Base-by-base conservation (phyloP, 2,797 vertebrate species). In the Cetoscarus ocellatus region DNA sequence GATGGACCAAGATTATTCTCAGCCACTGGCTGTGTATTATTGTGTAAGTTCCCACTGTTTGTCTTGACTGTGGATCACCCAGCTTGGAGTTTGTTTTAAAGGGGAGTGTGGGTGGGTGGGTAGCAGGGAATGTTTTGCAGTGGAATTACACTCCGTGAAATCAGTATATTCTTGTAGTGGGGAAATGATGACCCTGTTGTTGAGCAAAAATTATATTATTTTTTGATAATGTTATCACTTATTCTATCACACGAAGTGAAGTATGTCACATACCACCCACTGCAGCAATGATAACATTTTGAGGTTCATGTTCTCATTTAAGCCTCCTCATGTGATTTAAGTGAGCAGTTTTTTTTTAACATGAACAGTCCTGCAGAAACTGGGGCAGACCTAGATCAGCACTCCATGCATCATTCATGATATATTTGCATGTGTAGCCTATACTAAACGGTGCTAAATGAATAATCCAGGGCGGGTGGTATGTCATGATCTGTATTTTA, bases 321-420 rank as follows among this genome's bases (percentile, higher is more conserved):
- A 66, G 10, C 43, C 52, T 13, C 1, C 38, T 38, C 8, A 66
- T 13, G n/a, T 47, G 13, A 27, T 10, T 2, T 45, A 67, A 70
- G 7, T 40, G 38, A 40, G 15, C 4, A 35, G 60, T 67, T 27
- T 27, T 27, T n/a, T 27, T 63, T 61, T 3, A 68, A 54, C 51
- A 60, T 58, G 43, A 14, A 42, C n/a, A 44, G 8, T n/a, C 43
- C 19, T 61, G n/a, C 19, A 9, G 47, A 36, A 62, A 66, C 27
- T 40, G 61, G 9, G 17, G 44, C 39, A 15, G 36, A 49, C 36
- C 5, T 39, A 40, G 19, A 66, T 76, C 56, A 49, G 43, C 42
- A 54, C n/a, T 59, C 7, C 14, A 52, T 77, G 17, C 64, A 79
- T 79, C 34, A 77, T 80, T 82, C 73, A 78, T 70, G 47, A 65